phyloP scores from a whole-genome alignment of 2,797 vertebrate species.

The Protosalanx chinensis region DNA sequence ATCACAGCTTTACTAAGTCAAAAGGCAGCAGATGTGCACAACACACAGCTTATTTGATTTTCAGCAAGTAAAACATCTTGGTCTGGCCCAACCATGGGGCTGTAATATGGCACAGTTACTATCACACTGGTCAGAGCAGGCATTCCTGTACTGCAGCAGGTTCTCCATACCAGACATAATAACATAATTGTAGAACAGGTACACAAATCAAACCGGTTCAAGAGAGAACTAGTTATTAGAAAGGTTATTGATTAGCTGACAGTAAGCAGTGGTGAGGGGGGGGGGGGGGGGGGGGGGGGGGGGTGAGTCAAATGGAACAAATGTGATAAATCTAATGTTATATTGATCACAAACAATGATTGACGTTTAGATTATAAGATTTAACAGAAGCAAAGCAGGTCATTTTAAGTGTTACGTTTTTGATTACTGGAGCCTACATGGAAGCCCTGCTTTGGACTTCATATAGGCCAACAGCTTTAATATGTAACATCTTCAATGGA shows the following conservation, averaged over 20 bases:
- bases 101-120: constrained; percentile 31
- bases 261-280: too few species aligned
- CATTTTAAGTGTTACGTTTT: background rate
- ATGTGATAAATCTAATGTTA: background rate
- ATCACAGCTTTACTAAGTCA: constrained; percentile 39
- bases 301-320: background rate
- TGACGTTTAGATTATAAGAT: background rate
- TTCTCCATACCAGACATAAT: constrained; percentile 3
- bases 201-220: constrained; percentile 4
- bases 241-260: constrained; percentile 14
- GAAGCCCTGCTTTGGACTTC: background rate
- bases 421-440: background rate
- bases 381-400: background rate
- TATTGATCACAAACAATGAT: background rate
- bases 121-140: constrained; percentile 22
- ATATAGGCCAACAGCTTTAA: background rate
- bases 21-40: constrained; percentile 40
- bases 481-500: background rate
- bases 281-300: too few species aligned
- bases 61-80: constrained; percentile 23
- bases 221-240: constrained; percentile 1
- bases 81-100: constrained; percentile 12
- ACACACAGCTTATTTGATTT: constrained; percentile 31
- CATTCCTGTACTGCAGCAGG: constrained; percentile 8
- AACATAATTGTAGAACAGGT: background rate